These are phyloP conservation scores for Pseudomyrmex sp. DNA, from an alignment of 1,140 invertebrate species.

Conservation along the genomic window DNA sequence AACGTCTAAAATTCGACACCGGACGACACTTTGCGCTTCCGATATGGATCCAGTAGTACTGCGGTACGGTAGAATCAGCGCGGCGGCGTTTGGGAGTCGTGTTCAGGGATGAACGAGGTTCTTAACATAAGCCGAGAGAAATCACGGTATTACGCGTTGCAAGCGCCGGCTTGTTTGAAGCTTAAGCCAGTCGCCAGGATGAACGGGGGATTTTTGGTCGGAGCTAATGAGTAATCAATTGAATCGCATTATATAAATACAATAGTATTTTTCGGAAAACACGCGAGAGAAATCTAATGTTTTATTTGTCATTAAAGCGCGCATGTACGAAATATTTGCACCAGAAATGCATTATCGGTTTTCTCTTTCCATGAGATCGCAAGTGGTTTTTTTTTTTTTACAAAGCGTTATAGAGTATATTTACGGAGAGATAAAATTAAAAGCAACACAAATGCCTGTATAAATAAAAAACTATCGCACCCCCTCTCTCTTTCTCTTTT, in stretches of 20 bases:
- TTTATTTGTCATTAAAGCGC: not conserved
- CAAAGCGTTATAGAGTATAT: not conserved
- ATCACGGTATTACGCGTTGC: conserved; percentile 46
- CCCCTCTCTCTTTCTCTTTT: not conserved
- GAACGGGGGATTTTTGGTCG: conserved; percentile 10
- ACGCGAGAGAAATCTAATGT: not conserved
- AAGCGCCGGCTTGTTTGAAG: conserved; percentile 30
- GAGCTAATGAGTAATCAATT: conserved; percentile 22
- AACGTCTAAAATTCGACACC: conserved; percentile 22
- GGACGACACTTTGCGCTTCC: conserved; percentile 5
- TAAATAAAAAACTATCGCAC: no score
- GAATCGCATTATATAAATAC: not conserved
- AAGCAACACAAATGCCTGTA: not conserved
- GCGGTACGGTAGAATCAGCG: conserved; percentile 42
- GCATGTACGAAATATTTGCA: not conserved
- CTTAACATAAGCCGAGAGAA: conserved; percentile 58
- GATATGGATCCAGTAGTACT: conserved; percentile 17
- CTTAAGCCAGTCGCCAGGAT: conserved; percentile 43
- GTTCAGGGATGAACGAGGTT: conserved; percentile 50
- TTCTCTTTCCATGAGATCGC: not conserved
- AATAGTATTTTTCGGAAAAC: not conserved
- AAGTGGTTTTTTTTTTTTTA: not conserved
- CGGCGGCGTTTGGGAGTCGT: conserved; percentile 42
- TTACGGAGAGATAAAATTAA: not conserved
- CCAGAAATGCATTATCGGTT: not conserved